Base-by-base conservation (phyloP, 2,797 vertebrate genomes). In the Apogon hyalosoma region DNA sequence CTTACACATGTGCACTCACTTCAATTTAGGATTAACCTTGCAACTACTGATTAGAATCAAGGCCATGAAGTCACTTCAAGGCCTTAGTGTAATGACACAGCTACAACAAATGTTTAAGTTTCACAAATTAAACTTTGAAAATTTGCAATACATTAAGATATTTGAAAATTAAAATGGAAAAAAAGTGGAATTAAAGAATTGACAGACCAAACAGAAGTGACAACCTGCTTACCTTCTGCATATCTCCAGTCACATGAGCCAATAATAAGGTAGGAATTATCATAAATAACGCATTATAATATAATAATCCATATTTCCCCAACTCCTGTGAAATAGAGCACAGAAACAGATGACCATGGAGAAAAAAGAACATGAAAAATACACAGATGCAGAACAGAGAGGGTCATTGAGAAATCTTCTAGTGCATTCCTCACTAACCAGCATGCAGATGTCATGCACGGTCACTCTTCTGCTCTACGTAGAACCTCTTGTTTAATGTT, bases 201-300 rank as follows among this genome's bases (percentile, higher is more conserved):
- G 21, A 48, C 9, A 45, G 18, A 53, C 2, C 10, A 14, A 40
- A 46, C n/a, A 38, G 21, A 45, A 18, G 12, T 57, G n/a, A 49
- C 18, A 16, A 62, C 40, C 8, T 8, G 1, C 90, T 84, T 88
- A 98, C 98, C 95, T 95, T 97, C 13, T 97, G 94, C 1, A 94
- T 88, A 12, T 99, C 98, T 69, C 97, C 98, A 6, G 96, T 98
- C 80, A 94, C 48, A 75, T 93, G 94, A 18, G 97, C 96, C 24
- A 98, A 91, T 85, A 84, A 70, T 62, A 97, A 8, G 12, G 96
- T 98, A 63, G 98, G 98, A 1, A 96, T 43, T 63, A 98, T 95
- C 98, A 99, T 99, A 70, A 99, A 97, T 65, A 98, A 93, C 2
- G 97, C 97, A 24, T 98, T 99, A 78, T 99, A 99, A 70, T 98